Conservation (phyloP, 1,140 invertebrate genomes). For the Idris sp. region DNA sequence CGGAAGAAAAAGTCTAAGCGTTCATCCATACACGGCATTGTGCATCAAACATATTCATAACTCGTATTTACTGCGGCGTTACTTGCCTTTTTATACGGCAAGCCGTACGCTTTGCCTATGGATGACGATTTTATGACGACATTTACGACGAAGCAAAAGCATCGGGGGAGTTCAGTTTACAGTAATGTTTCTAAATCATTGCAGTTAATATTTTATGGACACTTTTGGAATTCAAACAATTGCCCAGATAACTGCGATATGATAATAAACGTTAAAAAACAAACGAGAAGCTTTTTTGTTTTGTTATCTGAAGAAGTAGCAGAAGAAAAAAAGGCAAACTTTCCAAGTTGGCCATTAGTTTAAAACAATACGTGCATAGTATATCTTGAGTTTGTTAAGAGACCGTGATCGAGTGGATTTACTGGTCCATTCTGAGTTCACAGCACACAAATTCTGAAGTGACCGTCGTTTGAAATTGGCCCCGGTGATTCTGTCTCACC, state of each 20-base stretch:
- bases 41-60: slow-evolving; percentile 74
- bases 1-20: slow-evolving; percentile 50
- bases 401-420: slow-evolving; percentile 77
- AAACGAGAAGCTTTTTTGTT: no score
- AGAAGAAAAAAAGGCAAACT: no score
- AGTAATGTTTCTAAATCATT: slow-evolving; percentile 39
- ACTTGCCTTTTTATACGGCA: slow-evolving; percentile 67
- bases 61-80: slow-evolving; percentile 67
- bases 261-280: no score
- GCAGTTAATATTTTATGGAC: slow-evolving; percentile 36
- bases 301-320: no score
- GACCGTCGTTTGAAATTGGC: slow-evolving; percentile 70
- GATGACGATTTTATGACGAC: slow-evolving; percentile 73
- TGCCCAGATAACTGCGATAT: slow-evolving; percentile 9
- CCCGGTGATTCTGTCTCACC: slow-evolving; percentile 63
- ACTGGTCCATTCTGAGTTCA: slow-evolving; percentile 75
- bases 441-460: slow-evolving; percentile 78
- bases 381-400: slow-evolving; percentile 76
- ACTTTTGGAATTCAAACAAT: slow-evolving; percentile 12
- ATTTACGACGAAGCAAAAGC: slow-evolving; percentile 72
- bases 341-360: no score
- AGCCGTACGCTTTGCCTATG: slow-evolving; percentile 56
- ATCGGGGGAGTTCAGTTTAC: slow-evolving; percentile 59
- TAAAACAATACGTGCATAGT: slow-evolving; percentile 77
- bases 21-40: slow-evolving; percentile 49